phyloP scores from a whole-genome alignment of 2,888 invertebrate species.

The Merodon equestris region DNA sequence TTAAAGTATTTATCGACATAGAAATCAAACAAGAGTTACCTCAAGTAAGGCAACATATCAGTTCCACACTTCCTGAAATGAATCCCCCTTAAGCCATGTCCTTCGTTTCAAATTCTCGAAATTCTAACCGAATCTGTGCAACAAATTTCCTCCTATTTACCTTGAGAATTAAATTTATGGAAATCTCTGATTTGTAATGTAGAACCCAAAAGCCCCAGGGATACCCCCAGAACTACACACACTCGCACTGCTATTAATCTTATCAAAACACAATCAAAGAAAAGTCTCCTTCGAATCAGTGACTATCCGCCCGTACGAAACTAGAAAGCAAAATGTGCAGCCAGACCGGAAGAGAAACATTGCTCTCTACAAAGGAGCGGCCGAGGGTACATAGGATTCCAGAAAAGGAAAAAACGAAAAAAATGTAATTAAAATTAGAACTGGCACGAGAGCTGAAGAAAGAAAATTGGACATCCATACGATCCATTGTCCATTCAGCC shows the following conservation, averaged over 20 bases:
- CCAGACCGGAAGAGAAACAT: conserved; percentile 33
- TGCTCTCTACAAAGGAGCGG: too few species aligned
- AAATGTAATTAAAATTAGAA: conserved; percentile 64
- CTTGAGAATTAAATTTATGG: conserved; percentile 43
- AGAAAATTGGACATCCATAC: conserved; percentile 26
- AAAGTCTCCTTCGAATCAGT: too few species aligned
- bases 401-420: conserved; percentile 5
- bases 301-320: too few species aligned
- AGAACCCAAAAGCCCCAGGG: background rate
- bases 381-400: background rate
- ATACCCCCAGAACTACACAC: conserved; percentile 1
- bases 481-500: conserved; percentile 34
- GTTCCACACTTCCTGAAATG: conserved; percentile 34
- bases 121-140: background rate
- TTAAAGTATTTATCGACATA: too few species aligned
- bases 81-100: background rate
- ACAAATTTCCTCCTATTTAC: conserved; percentile 46
- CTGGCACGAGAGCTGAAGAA: conserved; percentile 45
- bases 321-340: background rate
- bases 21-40: too few species aligned
- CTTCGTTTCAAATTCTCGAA: background rate
- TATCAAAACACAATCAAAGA: too few species aligned
- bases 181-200: conserved; percentile 38
- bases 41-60: conserved; percentile 40
- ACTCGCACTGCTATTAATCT: background rate